Conservation (phyloP, 2,888 invertebrate species). For the Trisateles emortualis region DNA sequence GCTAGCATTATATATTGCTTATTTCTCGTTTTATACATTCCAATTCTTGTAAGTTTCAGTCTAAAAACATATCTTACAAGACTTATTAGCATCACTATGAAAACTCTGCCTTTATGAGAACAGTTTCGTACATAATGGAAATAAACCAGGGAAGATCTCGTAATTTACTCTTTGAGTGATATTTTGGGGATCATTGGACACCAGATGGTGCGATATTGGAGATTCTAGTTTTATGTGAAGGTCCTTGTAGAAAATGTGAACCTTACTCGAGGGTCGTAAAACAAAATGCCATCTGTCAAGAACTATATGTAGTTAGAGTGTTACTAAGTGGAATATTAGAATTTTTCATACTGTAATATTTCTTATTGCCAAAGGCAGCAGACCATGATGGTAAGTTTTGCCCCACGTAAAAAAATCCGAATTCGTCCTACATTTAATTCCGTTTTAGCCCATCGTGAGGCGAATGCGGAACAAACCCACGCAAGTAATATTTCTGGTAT, state of each 20-base stretch:
- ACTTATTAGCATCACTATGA: conserved; percentile 8
- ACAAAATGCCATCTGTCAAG: conserved; percentile 70
- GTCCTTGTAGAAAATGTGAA: conserved; percentile 63
- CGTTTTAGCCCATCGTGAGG: no score
- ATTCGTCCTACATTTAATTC: no score
- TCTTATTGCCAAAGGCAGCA: no score
- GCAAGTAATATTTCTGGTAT: no score
- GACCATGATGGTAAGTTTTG: no score
- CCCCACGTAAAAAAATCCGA: no score
- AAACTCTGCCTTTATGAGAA: conserved; percentile 65
- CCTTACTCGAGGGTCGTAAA: conserved; percentile 71
- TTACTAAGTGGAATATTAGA: conserved; percentile 22
- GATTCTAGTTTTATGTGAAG: conserved; percentile 76
- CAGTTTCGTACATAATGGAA: conserved; percentile 60
- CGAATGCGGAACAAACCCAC: no score
- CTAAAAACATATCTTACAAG: not conserved
- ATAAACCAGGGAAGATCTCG: conserved; percentile 66
- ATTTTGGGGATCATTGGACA: conserved; percentile 72
- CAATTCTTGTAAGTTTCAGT: no score
- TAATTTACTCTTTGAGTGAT: conserved; percentile 80
- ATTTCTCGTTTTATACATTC: no score
- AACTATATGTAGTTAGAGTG: conserved; percentile 53
- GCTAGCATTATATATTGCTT: no score
- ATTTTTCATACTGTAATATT: not conserved
- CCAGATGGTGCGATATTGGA: conserved; percentile 81